These are phyloP conservation scores for Microtus ochrogaster DNA, from an alignment of 2,113 vertebrate species.

Conservation along the genomic window DNA sequence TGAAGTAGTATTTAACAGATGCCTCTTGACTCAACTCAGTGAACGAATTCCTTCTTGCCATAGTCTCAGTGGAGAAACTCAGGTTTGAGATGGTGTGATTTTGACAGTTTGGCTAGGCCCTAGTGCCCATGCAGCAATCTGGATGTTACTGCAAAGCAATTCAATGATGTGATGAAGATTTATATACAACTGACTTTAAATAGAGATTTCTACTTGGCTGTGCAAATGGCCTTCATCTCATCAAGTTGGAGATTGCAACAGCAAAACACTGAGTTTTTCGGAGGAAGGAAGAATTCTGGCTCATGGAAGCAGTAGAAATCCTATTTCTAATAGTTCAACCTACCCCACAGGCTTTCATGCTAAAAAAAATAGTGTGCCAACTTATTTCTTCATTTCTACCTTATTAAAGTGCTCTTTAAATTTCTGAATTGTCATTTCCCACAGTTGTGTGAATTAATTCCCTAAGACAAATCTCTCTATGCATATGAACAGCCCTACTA, in stretches of 20 bases:
- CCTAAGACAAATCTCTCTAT: background rate
- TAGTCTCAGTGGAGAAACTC: constrained; percentile 7
- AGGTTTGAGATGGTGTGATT: background rate
- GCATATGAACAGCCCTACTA: background rate
- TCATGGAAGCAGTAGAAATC: background rate
- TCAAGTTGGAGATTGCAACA: background rate
- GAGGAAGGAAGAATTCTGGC: background rate
- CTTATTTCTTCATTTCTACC: background rate
- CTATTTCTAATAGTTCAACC: background rate
- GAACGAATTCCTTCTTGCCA: background rate
- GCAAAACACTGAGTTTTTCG: constrained; percentile 1
- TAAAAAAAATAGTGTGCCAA: background rate
- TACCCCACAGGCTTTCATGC: background rate
- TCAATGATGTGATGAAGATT: background rate
- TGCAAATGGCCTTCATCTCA: background rate
- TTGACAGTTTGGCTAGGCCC: background rate
- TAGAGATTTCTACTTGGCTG: background rate
- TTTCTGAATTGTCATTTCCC: background rate
- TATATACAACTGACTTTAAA: constrained; percentile 10
- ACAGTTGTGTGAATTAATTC: background rate
- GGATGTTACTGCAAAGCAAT: background rate
- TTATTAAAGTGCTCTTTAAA: background rate
- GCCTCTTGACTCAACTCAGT: constrained; percentile 6
- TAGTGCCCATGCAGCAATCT: background rate
- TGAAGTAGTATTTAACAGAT: background rate